A percentile compares a stretch with the other conserved stretches of the same genome.
Evolutionary conservation across 2,888 invertebrate species (phyloP).

Genomic region (Scotopteryx bipunctaria): DNA sequence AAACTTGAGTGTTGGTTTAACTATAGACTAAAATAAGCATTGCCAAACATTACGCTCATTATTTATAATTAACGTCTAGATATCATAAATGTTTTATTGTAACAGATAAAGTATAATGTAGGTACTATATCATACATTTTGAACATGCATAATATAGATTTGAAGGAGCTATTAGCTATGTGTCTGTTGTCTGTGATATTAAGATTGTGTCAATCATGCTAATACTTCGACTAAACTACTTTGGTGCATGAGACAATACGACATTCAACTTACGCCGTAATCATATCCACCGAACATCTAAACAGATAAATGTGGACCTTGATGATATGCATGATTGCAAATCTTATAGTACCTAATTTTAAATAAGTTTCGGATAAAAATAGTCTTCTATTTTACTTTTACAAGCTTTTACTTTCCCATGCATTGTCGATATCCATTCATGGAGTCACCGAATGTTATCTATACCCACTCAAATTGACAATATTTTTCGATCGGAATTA

Average conservation of each 20-base stretch:
- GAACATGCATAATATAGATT: constrained; percentile 19
- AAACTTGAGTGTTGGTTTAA: constrained; percentile 2
- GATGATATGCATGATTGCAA: constrained; percentile 34
- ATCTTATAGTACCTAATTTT: constrained; percentile 20
- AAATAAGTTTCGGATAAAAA: constrained; percentile 1
- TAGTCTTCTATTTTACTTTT: too few species aligned
- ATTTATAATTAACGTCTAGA: too few species aligned
- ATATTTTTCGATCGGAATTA: too few species aligned
- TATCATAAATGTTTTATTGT: too few species aligned
- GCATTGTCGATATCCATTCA: too few species aligned
- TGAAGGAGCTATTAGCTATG: constrained; percentile 11
- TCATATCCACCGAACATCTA: constrained; percentile 84
- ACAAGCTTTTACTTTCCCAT: too few species aligned
- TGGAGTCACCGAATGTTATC: too few species aligned
- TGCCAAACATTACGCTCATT: too few species aligned
- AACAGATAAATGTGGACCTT: constrained; percentile 63
- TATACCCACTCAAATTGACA: too few species aligned
- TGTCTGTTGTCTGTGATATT: constrained; percentile 17
- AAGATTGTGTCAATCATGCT: constrained; percentile 25
- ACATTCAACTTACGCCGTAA: constrained; percentile 77
- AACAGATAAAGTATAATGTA: too few species aligned
- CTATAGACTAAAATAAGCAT: constrained; percentile 6
- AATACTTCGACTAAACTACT: constrained; percentile 35
- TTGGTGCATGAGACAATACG: constrained; percentile 46
- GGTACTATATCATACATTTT: constrained; percentile 6